phyloP scores from a whole-genome alignment of 2,113 vertebrate genomes.

The Azemiops feae region DNA sequence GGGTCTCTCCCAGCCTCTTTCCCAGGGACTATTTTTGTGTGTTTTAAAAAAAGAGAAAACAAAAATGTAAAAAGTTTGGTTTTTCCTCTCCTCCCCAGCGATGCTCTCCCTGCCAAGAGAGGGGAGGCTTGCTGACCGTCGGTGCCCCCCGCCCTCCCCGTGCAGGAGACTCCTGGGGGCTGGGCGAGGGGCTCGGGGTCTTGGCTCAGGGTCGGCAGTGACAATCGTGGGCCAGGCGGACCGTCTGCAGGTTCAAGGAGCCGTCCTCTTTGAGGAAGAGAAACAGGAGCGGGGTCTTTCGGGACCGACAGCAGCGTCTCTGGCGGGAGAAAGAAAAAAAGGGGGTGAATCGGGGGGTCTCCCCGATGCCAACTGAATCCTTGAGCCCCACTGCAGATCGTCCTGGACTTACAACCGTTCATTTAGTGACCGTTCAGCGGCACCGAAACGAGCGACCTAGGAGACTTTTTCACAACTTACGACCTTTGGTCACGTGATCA shows the following conservation, averaged over 20 bases:
- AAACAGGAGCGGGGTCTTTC: neutral
- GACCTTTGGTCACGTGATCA: neutral
- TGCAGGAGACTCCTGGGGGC: neutral
- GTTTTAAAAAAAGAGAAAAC: neutral
- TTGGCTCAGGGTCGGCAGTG: neutral
- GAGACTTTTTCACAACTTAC: neutral
- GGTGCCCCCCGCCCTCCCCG: too few relatives aligned
- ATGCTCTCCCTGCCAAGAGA: neutral
- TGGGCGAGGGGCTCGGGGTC: neutral
- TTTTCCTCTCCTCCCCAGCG: neutral
- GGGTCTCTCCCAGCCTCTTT: neutral
- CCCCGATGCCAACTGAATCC: neutral
- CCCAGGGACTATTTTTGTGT: too few relatives aligned
- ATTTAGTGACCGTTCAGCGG: neutral
- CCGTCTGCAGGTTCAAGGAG: neutral
- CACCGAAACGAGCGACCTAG: too few relatives aligned
- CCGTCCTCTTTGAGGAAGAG: neutral
- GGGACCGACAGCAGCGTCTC: neutral
- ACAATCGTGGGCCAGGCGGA: neutral
- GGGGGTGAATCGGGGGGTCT: neutral
- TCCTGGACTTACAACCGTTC: accelerated
- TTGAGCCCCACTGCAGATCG: neutral
- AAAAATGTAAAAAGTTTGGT: neutral
- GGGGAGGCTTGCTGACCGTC: neutral
- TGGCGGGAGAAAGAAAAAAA: neutral